Evolutionary conservation across 2,797 vertebrate genomes (phyloP).

Genomic region (Molossus alvarezi): DNA sequence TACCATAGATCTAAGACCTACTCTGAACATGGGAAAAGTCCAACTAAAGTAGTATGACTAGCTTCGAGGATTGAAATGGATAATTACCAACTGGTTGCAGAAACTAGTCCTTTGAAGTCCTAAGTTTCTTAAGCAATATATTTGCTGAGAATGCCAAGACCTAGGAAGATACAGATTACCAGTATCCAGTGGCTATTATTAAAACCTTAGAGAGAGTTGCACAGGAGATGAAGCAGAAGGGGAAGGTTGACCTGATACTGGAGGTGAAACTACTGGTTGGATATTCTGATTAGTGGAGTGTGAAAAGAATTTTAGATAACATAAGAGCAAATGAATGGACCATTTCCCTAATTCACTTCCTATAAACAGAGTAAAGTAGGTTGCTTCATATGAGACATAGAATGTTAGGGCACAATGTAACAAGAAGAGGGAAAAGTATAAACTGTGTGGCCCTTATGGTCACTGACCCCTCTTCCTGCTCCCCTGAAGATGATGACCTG

Average conservation of each 20-base stretch:
- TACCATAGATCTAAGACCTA: slow-evolving; percentile 40
- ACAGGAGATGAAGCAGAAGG: neutral
- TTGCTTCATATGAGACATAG: neutral
- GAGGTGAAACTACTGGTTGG: neutral
- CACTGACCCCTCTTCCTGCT: neutral
- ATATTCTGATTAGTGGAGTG: neutral
- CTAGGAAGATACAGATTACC: neutral
- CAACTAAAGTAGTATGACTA: neutral
- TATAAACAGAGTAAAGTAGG: neutral
- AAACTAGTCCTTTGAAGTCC: neutral
- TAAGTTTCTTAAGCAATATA: slow-evolving; percentile 13
- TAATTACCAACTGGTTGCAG: neutral
- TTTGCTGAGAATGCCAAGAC: slow-evolving; percentile 20
- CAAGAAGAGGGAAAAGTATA: neutral
- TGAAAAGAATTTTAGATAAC: neutral
- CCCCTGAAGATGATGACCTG: neutral
- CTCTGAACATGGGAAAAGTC: neutral
- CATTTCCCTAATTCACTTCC: neutral
- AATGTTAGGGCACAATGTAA: neutral
- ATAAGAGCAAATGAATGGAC: neutral
- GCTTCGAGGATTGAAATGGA: neutral
- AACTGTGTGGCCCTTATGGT: neutral
- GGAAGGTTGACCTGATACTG: neutral
- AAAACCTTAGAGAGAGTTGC: neutral
- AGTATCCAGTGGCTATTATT: neutral